Conservation (phyloP, 2,888 invertebrate species). For the Erebia aethiops region DNA sequence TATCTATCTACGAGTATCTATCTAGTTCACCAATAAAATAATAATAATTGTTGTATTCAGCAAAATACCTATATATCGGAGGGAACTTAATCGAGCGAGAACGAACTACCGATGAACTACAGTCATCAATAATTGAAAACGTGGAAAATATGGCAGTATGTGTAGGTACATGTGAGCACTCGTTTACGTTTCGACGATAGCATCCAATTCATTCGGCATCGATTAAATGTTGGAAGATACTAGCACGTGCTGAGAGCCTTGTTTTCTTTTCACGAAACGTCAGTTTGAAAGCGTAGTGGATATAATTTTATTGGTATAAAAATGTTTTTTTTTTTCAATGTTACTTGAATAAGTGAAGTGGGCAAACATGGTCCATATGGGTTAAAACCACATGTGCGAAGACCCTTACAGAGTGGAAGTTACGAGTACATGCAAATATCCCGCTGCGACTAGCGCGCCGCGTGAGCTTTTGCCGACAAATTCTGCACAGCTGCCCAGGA, state of each 20-base stretch:
- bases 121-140: constrained; percentile 35
- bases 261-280: constrained; percentile 7
- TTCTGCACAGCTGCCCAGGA: too few species aligned
- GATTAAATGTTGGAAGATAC: constrained; percentile 26
- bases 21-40: too few species aligned
- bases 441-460: too few species aligned
- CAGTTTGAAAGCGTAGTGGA: not conserved
- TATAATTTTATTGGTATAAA: too few species aligned
- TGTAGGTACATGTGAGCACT: constrained; percentile 3
- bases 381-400: too few species aligned
- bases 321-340: too few species aligned
- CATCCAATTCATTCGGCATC: constrained; percentile 27
- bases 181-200: constrained; percentile 9
- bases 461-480: too few species aligned
- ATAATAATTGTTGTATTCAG: constrained; percentile 8
- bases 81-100: constrained; percentile 23
- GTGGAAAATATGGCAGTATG: constrained; percentile 24
- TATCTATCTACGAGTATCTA: too few species aligned
- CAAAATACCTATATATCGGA: constrained; percentile 11
- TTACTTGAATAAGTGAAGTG: too few species aligned
- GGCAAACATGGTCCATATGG: too few species aligned
- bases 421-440: too few species aligned
- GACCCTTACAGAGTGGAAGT: too few species aligned
- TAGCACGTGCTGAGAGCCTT: not conserved
- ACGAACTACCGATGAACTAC: constrained; percentile 5